Conservation (phyloP, 2,113 vertebrate species). For the Gulo gulo region DNA sequence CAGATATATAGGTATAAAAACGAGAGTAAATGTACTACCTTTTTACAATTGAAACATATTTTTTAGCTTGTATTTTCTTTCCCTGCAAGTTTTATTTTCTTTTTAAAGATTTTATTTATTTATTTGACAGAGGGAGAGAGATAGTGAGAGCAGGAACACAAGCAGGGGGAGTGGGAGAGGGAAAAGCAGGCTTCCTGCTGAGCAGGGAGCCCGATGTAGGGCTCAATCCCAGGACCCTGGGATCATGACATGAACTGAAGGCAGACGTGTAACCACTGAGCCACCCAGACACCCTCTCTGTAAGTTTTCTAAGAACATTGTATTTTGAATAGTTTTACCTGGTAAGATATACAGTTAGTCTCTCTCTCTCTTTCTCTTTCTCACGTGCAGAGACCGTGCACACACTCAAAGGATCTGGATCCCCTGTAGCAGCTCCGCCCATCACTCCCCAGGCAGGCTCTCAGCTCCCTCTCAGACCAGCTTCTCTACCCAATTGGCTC, state of each 20-base stretch:
- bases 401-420: not conserved
- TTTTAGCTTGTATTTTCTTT: not conserved
- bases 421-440: not conserved
- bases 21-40: not conserved
- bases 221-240: too few relatives aligned
- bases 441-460: not conserved
- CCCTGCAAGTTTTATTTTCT: too few relatives aligned
- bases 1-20: not conserved
- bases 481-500: not conserved
- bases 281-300: not conserved
- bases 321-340: not conserved
- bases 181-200: too few relatives aligned
- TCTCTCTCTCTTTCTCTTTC: not conserved
- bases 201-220: too few relatives aligned
- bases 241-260: too few relatives aligned
- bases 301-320: not conserved
- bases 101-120: too few relatives aligned
- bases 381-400: fast-evolving
- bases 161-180: too few relatives aligned
- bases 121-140: too few relatives aligned
- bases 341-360: not conserved
- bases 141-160: too few relatives aligned
- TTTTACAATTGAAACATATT: not conserved
- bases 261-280: too few relatives aligned
- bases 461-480: not conserved